These are phyloP conservation scores for Plecturocebus donacophilus DNA, from an alignment of 2,113 vertebrate species.

Conservation along the genomic window DNA sequence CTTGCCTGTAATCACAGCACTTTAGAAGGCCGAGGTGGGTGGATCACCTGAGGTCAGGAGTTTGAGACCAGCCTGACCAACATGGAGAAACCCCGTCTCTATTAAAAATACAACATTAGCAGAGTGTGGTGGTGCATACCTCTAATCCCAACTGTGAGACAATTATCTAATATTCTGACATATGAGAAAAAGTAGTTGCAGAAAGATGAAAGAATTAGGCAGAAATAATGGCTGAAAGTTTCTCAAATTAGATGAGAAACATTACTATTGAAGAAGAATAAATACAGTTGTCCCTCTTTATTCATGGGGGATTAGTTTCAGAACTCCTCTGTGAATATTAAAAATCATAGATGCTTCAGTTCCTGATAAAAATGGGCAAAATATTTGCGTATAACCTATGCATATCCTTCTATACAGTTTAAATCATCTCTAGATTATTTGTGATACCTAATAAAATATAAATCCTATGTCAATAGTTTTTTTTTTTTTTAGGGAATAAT, in stretches of 20 bases:
- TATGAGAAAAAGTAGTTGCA: not conserved
- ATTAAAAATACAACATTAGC: no score
- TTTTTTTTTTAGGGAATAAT: not conserved
- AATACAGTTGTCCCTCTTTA: no score
- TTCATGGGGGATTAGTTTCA: not conserved
- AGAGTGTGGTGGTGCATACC: fast-evolving
- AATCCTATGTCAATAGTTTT: not conserved
- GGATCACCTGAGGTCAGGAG: no score
- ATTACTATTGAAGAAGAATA: not conserved
- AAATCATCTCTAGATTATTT: not conserved
- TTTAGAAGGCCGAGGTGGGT: no score
- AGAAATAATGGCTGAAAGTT: not conserved
- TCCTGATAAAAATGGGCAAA: not conserved
- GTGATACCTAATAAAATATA: not conserved
- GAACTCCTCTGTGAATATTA: not conserved
- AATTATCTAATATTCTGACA: not conserved
- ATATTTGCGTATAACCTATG: not conserved
- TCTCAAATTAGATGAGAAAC: not conserved
- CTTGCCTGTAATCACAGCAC: no score
- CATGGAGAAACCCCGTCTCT: fast-evolving
- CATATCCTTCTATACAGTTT: not conserved
- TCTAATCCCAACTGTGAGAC: not conserved
- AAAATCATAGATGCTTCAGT: not conserved
- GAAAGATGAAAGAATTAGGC: not conserved
- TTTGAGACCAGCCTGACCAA: no score